These are phyloP conservation scores for Drosophila tani DNA, from an alignment of 1,140 invertebrate species.

Conservation along the genomic window DNA sequence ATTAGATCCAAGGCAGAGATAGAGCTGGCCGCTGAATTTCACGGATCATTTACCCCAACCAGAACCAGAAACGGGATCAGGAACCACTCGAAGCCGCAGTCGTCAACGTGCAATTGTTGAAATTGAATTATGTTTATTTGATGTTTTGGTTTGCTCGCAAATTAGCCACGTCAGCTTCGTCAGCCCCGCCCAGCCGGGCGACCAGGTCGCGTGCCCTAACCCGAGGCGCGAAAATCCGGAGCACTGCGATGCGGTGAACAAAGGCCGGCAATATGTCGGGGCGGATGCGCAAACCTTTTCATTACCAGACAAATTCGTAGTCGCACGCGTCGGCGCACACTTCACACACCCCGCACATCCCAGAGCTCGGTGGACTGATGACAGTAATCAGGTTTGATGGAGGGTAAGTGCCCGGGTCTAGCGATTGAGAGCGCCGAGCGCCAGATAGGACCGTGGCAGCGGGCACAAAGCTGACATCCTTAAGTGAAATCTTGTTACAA, in stretches of 20 bases:
- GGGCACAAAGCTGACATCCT: slow-evolving; percentile 76
- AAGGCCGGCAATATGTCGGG: slow-evolving; percentile 67
- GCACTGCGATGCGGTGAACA: slow-evolving; percentile 61
- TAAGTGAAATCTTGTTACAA: slow-evolving; percentile 85
- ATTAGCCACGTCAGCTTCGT: slow-evolving; percentile 77
- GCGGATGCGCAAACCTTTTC: slow-evolving; percentile 82
- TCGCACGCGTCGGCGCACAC: slow-evolving; percentile 76
- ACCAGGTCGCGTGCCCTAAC: slow-evolving; percentile 66
- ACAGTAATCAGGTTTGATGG: slow-evolving; percentile 83
- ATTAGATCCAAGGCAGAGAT: slow-evolving; percentile 54
- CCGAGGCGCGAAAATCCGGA: slow-evolving; percentile 81
- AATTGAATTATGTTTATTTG: slow-evolving; percentile 85
- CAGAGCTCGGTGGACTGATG: slow-evolving; percentile 53
- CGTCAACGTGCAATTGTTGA: slow-evolving; percentile 73
- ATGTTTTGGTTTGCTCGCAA: slow-evolving; percentile 82
- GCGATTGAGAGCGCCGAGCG: slow-evolving; percentile 22
- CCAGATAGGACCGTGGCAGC: slow-evolving; percentile 30
- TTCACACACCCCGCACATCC: slow-evolving; percentile 37
- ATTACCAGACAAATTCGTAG: slow-evolving; percentile 78
- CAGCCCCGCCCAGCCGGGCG: slow-evolving; percentile 37
- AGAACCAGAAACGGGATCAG: slow-evolving; percentile 27
- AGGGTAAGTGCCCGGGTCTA: slow-evolving; percentile 53
- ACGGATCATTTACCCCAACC: slow-evolving; percentile 65
- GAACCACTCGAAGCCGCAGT: slow-evolving; percentile 67
- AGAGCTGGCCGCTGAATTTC: slow-evolving; percentile 47